These are phyloP conservation scores for Dallia pectoralis DNA, from an alignment of 2,797 vertebrate species.

Conservation along the genomic window DNA sequence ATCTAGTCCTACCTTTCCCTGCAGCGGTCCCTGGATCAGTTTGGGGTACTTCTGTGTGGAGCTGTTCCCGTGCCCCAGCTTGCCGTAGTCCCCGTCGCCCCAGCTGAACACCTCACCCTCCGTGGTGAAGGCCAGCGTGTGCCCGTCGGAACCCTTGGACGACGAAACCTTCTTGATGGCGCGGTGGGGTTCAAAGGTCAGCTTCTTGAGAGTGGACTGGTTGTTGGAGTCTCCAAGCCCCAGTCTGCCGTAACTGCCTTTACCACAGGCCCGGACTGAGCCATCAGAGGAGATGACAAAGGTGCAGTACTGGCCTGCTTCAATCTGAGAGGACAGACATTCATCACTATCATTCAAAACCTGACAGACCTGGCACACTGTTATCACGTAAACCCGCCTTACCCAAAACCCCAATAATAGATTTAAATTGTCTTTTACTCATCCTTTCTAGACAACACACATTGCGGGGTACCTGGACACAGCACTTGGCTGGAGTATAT, in stretches of 20 bases:
- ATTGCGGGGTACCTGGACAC: too few relatives aligned
- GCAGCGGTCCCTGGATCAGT: constrained; percentile 79
- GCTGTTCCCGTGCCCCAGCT: constrained; percentile 83
- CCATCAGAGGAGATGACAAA: constrained; percentile 81
- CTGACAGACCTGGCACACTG: too few relatives aligned
- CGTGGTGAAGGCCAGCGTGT: constrained; percentile 79
- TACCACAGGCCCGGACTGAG: constrained; percentile 79
- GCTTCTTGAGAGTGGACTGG: constrained; percentile 80
- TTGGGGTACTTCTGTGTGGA: constrained; percentile 85
- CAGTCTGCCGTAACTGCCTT: constrained; percentile 81
- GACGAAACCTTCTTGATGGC: constrained; percentile 81
- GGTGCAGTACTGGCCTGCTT: constrained; percentile 83
- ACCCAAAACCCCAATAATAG: too few relatives aligned
- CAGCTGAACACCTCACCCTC: constrained; percentile 84
- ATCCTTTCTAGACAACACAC: too few relatives aligned
- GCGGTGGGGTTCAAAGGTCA: constrained; percentile 79
- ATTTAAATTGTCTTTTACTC: too few relatives aligned
- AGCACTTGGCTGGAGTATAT: too few relatives aligned
- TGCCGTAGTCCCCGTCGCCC: constrained; percentile 83
- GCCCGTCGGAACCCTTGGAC: constrained; percentile 81
- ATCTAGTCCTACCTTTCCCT: constrained; percentile 75
- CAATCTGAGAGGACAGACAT: constrained; percentile 66
- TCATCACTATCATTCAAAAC: background rate
- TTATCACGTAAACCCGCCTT: too few relatives aligned
- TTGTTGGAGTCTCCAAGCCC: constrained; percentile 84